Conservation (phyloP, 2,888 invertebrate species). For the Coelinius sp. region DNA sequence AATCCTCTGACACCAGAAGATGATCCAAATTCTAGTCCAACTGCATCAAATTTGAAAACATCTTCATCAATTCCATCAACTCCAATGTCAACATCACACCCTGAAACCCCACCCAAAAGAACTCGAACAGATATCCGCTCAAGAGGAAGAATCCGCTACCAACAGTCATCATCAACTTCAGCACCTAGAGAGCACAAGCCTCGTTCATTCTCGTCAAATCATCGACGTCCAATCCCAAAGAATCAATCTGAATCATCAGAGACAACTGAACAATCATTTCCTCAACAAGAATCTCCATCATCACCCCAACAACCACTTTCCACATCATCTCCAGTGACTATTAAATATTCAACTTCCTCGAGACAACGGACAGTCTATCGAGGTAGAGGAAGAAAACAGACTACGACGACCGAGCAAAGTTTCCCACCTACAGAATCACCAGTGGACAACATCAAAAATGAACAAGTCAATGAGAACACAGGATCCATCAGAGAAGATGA, state of each 20-base stretch:
- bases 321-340: background rate
- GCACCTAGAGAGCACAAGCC: background rate
- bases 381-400: constrained; percentile 34
- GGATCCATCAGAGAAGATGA: constrained; percentile 30
- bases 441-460: constrained; percentile 1
- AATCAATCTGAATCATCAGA: background rate
- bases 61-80: background rate
- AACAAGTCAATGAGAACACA: constrained; percentile 32
- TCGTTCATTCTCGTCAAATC: background rate
- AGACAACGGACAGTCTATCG: constrained; percentile 33
- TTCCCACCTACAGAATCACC: constrained; percentile 32
- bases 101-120: background rate
- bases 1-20: background rate
- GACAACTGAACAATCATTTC: background rate
- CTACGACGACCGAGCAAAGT: constrained; percentile 52
- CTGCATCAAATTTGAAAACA: background rate
- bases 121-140: background rate
- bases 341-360: background rate
- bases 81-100: background rate
- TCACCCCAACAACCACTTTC: background rate
- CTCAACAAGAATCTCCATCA: background rate
- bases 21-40: background rate
- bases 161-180: background rate
- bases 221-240: background rate
- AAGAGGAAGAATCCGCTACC: constrained; percentile 9